A percentile compares a stretch with the other conserved stretches of the same genome.
Evolutionary conservation across 2,113 vertebrate genomes (phyloP).

Genomic region (Hippocampus comes): DNA sequence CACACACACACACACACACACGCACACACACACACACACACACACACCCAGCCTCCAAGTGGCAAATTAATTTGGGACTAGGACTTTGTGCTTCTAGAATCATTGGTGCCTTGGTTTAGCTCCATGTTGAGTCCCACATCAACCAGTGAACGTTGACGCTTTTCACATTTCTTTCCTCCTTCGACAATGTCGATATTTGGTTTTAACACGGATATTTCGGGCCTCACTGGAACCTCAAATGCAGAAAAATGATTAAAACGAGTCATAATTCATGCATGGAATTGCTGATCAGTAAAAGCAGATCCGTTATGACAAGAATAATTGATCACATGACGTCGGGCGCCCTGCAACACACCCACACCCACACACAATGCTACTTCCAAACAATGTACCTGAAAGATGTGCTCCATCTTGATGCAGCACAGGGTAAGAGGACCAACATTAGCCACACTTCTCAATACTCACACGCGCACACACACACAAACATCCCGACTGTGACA

Average conservation of each 20-base stretch:
- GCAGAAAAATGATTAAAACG: too few species aligned
- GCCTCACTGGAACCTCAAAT: too few species aligned
- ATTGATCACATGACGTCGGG: too few species aligned
- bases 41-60: conserved; percentile 15
- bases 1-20: conserved; percentile 20
- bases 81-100: background rate
- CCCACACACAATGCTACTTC: background rate
- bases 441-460: background rate
- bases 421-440: conserved; percentile 21
- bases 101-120: background rate
- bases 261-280: background rate
- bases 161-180: conserved; percentile 2
- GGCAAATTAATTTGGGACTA: conserved; percentile 13
- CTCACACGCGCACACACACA: background rate
- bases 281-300: too few species aligned
- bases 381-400: conserved; percentile 31
- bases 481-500: background rate
- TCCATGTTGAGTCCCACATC: background rate
- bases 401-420: conserved; percentile 57
- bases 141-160: background rate
- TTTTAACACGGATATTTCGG: background rate
- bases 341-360: too few species aligned
- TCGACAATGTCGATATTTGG: background rate
- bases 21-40: conserved; percentile 15
- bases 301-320: too few species aligned